These are phyloP conservation scores for Origma solitaria DNA, from an alignment of 2,113 vertebrate genomes.

Conservation along the genomic window DNA sequence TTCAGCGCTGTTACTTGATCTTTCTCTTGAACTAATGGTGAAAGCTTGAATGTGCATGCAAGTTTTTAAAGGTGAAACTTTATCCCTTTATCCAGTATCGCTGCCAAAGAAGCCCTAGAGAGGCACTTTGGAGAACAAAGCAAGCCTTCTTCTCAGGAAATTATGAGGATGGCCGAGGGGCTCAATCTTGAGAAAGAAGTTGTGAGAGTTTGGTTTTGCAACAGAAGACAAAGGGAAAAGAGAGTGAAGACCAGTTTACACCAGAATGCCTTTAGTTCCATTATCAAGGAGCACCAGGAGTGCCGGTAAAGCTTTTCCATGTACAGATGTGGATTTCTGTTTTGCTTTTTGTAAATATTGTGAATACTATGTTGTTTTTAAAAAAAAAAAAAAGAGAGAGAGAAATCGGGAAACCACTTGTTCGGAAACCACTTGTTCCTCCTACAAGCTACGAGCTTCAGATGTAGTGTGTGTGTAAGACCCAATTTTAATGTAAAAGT, in stretches of 20 bases:
- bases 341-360: background rate
- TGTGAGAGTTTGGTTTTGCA: slow-evolving; percentile 98
- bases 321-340: background rate
- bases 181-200: slow-evolving; percentile 97
- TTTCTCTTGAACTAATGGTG: background rate
- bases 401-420: background rate
- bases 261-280: slow-evolving; percentile 81
- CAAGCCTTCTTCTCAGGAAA: slow-evolving; percentile 97
- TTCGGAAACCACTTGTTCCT: background rate
- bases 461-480: background rate
- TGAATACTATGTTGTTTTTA: background rate
- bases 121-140: slow-evolving; percentile 92
- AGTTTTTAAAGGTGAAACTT: background rate
- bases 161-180: slow-evolving; percentile 91
- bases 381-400: background rate
- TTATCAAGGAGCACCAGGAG: slow-evolving; percentile 83
- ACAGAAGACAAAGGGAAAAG: slow-evolving; percentile 94
- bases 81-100: slow-evolving; percentile 74
- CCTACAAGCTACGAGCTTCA: background rate
- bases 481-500: background rate
- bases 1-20: background rate
- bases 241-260: slow-evolving; percentile 95
- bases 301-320: slow-evolving; percentile 73
- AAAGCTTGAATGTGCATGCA: background rate
- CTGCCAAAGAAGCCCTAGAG: slow-evolving; percentile 94